Evolutionary conservation across 2,888 invertebrate species (phyloP).

Genomic region (Chaetogeoica ovagalla): DNA sequence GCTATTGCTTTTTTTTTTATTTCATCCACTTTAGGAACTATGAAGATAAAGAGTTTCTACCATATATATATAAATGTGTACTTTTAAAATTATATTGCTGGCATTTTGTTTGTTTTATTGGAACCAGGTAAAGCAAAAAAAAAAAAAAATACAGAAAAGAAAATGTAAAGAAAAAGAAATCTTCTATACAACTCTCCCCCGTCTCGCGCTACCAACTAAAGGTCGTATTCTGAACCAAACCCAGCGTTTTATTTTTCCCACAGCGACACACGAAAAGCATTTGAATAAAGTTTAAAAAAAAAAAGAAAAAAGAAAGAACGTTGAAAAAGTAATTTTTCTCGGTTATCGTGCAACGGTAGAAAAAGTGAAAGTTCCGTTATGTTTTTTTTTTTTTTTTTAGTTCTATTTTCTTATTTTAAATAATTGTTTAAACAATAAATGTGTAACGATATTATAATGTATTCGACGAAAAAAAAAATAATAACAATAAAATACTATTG

Average conservation of each 20-base stretch:
- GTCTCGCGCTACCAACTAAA: background rate
- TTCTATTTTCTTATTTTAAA: background rate
- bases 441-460: background rate
- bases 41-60: conserved; percentile 35
- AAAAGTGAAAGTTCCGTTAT: background rate
- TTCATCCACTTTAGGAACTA: conserved; percentile 28
- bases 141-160: background rate
- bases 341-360: background rate
- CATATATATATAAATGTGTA: conserved; percentile 39
- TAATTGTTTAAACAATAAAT: background rate
- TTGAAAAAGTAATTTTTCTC: background rate
- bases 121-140: conserved; percentile 8
- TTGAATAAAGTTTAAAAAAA: conserved; percentile 30
- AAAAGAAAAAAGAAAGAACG: conserved; percentile 2
- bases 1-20: conserved; percentile 16
- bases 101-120: conserved; percentile 48
- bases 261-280: conserved; percentile 11
- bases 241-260: conserved; percentile 30
- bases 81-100: conserved; percentile 38
- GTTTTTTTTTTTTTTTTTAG: background rate
- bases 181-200: background rate
- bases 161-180: conserved; percentile 8
- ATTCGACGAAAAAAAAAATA: no score
- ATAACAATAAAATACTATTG: no score
- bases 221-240: conserved; percentile 14